A percentile compares a stretch with the other conserved stretches of the same genome.
These are phyloP conservation scores for Cygnus atratus DNA, from an alignment of 2,113 vertebrate species.

Conservation along the genomic window DNA sequence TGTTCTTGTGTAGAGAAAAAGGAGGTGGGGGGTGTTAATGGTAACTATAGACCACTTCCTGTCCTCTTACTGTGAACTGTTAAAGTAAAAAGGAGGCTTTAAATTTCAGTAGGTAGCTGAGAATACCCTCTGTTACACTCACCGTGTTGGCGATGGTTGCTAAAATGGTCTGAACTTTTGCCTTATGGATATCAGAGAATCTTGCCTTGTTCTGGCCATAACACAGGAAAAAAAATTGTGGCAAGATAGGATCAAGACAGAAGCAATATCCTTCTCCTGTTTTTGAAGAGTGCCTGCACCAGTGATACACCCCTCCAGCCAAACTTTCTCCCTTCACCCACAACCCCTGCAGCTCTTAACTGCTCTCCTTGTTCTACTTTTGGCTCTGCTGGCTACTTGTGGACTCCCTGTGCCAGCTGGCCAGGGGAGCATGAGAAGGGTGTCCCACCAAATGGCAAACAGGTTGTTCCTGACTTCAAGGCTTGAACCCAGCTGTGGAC, in stretches of 20 bases:
- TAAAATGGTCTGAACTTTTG: not conserved
- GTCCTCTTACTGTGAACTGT: not conserved
- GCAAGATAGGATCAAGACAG: fast-evolving
- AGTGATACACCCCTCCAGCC: not conserved
- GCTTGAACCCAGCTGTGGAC: not conserved
- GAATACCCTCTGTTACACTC: not conserved
- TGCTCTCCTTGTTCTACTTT: fast-evolving
- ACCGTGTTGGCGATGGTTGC: not conserved
- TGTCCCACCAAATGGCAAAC: not conserved
- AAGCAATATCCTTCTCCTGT: not conserved
- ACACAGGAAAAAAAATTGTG: too few species aligned
- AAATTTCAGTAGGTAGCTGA: not conserved
- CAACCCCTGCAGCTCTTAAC: not conserved
- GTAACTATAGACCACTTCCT: not conserved
- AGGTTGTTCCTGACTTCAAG: not conserved
- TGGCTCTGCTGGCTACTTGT: not conserved
- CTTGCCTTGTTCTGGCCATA: not conserved
- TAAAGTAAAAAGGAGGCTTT: not conserved
- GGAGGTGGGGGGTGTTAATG: not conserved
- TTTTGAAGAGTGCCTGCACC: not conserved
- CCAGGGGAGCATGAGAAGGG: fast-evolving
- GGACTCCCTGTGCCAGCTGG: not conserved
- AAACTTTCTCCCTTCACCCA: not conserved
- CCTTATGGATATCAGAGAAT: not conserved
- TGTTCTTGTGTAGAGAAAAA: not conserved